Percentiles rank a stretch among this genome's conserved stretches.
phyloP scores from a whole-genome alignment of 2,113 vertebrate species.

The Dicerorhinus sumatrensis region DNA sequence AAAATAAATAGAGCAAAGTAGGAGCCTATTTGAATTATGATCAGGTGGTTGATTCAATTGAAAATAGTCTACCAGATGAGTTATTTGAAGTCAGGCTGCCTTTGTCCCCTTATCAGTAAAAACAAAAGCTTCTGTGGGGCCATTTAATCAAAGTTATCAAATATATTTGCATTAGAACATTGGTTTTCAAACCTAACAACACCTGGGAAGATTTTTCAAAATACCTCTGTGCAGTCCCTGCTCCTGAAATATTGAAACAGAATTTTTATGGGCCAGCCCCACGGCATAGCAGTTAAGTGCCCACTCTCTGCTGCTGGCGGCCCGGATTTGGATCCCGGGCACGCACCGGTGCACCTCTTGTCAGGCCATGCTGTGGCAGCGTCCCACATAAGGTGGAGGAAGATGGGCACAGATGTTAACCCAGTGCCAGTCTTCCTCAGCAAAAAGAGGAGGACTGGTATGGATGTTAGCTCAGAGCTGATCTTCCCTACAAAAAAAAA shows the following conservation, averaged over 20 bases:
- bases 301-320: too few relatives aligned
- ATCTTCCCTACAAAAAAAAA: too few relatives aligned
- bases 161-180: background rate
- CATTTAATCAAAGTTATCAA: background rate
- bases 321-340: too few relatives aligned
- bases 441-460: too few relatives aligned
- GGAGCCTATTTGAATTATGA: background rate
- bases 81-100: background rate
- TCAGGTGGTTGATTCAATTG: background rate
- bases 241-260: background rate
- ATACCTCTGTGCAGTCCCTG: background rate
- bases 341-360: too few relatives aligned
- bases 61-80: background rate
- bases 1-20: background rate
- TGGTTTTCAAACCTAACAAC: background rate
- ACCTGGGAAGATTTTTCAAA: background rate
- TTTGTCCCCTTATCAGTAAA: slow-evolving; percentile 20
- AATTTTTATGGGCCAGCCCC: background rate
- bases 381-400: too few relatives aligned
- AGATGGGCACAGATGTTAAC: too few relatives aligned
- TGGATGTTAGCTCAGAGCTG: too few relatives aligned
- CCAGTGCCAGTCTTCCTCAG: too few relatives aligned
- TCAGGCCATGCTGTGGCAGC: too few relatives aligned
- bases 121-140: background rate
- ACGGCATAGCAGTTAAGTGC: too few relatives aligned